These are phyloP conservation scores for Brevimyrus niger DNA, from an alignment of 2,113 vertebrate genomes.

Conservation along the genomic window DNA sequence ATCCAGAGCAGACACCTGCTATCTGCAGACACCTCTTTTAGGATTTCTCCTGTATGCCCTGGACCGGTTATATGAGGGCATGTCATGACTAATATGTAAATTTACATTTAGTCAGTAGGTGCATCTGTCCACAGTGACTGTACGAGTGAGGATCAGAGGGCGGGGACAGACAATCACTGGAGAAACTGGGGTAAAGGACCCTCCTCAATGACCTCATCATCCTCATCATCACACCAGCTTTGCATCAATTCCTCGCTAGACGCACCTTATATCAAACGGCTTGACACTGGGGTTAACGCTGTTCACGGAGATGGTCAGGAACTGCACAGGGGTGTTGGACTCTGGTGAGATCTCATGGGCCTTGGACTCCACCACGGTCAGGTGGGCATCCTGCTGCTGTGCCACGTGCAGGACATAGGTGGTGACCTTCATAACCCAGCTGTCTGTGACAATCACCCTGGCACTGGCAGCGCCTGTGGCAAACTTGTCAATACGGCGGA, in stretches of 20 bases:
- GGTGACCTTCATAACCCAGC: slow-evolving; percentile 85
- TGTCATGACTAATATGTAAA: neutral
- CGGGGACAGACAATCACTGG: neutral
- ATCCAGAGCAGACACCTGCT: neutral
- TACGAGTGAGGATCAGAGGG: neutral
- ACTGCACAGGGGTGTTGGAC: slow-evolving; percentile 73
- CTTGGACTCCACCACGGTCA: slow-evolving; percentile 74
- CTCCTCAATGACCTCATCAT: neutral
- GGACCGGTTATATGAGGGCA: neutral
- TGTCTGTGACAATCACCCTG: slow-evolving; percentile 81
- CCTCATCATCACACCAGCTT: neutral
- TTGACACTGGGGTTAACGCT: slow-evolving; percentile 65
- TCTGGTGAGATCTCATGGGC: slow-evolving; percentile 82
- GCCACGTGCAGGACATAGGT: slow-evolving; percentile 74
- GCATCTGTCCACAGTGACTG: neutral
- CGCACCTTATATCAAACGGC: slow-evolving; percentile 79
- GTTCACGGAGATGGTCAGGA: slow-evolving; percentile 77
- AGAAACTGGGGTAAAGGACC: neutral
- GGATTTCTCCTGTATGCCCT: neutral
- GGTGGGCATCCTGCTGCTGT: slow-evolving; percentile 75
- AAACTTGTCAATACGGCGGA: slow-evolving; percentile 88
- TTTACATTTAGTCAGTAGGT: neutral
- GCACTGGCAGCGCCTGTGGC: slow-evolving; percentile 75
- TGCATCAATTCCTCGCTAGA: neutral
- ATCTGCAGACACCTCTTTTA: neutral